These are phyloP conservation scores for Penaeus monodon DNA, from an alignment of 2,888 invertebrate species.

Conservation along the genomic window DNA sequence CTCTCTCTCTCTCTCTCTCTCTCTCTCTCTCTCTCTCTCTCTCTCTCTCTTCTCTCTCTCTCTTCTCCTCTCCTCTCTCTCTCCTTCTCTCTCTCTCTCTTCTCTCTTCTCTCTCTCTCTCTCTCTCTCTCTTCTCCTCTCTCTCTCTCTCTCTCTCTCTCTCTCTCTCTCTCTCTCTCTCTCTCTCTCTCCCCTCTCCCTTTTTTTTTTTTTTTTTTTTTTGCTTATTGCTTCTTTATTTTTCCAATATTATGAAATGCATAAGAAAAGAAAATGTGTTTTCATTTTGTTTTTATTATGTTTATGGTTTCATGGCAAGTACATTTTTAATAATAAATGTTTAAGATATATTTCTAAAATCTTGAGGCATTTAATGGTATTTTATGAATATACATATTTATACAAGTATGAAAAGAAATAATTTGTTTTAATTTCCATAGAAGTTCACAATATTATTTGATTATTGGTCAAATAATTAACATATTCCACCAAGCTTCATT, in stretches of 20 bases:
- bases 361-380: too few species aligned
- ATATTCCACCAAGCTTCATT: too few species aligned
- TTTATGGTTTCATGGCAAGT: not conserved
- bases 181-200: not conserved
- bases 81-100: not conserved
- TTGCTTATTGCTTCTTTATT: too few species aligned
- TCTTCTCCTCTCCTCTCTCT: too few species aligned
- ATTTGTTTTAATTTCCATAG: not conserved
- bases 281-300: not conserved
- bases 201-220: not conserved
- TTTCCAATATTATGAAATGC: not conserved
- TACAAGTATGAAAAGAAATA: constrained; percentile 3
- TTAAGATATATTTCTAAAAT: not conserved
- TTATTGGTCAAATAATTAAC: too few species aligned
- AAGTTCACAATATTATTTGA: too few species aligned
- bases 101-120: not conserved
- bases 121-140: not conserved
- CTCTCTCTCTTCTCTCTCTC: not conserved
- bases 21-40: not conserved
- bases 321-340: not conserved
- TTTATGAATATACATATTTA: not conserved
- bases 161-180: not conserved
- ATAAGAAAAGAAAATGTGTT: not conserved
- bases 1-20: not conserved
- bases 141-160: not conserved